Percentiles rank a stretch among this genome's conserved stretches.
phyloP scores from a whole-genome alignment of 1,140 invertebrate genomes.

The Atta colombica region DNA sequence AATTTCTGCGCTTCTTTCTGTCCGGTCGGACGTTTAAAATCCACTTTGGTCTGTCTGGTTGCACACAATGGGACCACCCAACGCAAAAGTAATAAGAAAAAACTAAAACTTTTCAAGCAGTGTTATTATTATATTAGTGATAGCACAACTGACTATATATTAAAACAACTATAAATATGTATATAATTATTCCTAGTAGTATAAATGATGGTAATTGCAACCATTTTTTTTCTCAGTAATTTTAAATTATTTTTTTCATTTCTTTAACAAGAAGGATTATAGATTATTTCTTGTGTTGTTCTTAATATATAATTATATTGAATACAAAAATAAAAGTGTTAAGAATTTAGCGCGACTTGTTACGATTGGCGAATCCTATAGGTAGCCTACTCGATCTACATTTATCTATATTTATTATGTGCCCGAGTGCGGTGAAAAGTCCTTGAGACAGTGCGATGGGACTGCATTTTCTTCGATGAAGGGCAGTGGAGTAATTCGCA shows the following conservation, averaged over 20 bases:
- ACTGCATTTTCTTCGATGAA: constrained; percentile 32
- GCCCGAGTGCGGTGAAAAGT: constrained; percentile 57
- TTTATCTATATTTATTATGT: constrained; percentile 65
- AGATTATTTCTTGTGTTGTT: neutral
- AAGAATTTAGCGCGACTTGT: neutral
- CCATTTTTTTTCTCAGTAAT: too few species aligned
- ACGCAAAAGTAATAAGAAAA: neutral
- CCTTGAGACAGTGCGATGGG: constrained; percentile 68
- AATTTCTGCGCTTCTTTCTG: constrained; percentile 73
- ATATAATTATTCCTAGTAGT: too few species aligned
- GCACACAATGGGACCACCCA: constrained; percentile 74
- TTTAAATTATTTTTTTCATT: too few species aligned
- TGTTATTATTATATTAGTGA: too few species aligned
- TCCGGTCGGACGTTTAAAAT: constrained; percentile 72
- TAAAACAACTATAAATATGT: too few species aligned
- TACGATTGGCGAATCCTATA: neutral
- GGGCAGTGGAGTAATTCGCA: constrained; percentile 5
- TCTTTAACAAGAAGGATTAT: neutral
- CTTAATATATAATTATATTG: neutral
- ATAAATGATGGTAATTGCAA: too few species aligned
- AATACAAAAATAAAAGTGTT: neutral
- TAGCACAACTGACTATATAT: too few species aligned
- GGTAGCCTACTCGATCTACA: constrained; percentile 52
- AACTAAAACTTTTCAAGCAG: too few species aligned
- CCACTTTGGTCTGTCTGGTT: constrained; percentile 67